phyloP scores from a whole-genome alignment of 2,888 invertebrate species.

The Poecilus cupreus region DNA sequence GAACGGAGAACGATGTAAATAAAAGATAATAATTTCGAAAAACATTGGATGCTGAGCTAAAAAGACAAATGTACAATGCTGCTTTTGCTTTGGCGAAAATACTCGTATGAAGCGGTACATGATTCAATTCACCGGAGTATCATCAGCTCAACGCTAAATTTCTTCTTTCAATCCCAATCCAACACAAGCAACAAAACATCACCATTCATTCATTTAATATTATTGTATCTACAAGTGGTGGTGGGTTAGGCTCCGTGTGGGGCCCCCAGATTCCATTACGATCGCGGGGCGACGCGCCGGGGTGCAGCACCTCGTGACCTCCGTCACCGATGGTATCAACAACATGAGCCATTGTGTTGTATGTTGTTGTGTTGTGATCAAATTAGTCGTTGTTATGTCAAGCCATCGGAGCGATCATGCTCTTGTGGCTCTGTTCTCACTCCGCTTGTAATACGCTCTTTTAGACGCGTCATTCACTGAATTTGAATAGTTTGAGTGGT shows the following conservation, averaged over 20 bases:
- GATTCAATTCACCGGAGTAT: too few species aligned
- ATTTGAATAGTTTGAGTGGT: neutral
- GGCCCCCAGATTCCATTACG: conserved; percentile 56
- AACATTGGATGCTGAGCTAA: too few species aligned
- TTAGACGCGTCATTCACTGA: conserved; percentile 12
- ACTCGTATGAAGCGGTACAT: too few species aligned
- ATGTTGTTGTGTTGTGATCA: conserved; percentile 46
- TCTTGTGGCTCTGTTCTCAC: conserved; percentile 12
- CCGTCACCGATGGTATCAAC: conserved; percentile 37
- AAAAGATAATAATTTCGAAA: too few species aligned
- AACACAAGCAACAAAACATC: too few species aligned
- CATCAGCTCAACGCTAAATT: too few species aligned
- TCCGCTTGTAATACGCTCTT: neutral
- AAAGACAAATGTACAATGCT: too few species aligned
- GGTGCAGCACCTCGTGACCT: conserved; percentile 56
- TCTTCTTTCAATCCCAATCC: too few species aligned
- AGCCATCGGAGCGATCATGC: neutral
- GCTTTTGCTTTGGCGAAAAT: too few species aligned
- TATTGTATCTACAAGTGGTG: too few species aligned
- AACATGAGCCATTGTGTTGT: conserved; percentile 50
- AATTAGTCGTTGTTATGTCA: conserved; percentile 53
- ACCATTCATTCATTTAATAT: too few species aligned
- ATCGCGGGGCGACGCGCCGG: conserved; percentile 45
- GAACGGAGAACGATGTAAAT: too few species aligned
- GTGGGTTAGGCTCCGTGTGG: conserved; percentile 33